A percentile compares a stretch with the other conserved stretches of the same genome.
phyloP scores from a whole-genome alignment of 2,113 vertebrate species.

The Nerophis ophidion region DNA sequence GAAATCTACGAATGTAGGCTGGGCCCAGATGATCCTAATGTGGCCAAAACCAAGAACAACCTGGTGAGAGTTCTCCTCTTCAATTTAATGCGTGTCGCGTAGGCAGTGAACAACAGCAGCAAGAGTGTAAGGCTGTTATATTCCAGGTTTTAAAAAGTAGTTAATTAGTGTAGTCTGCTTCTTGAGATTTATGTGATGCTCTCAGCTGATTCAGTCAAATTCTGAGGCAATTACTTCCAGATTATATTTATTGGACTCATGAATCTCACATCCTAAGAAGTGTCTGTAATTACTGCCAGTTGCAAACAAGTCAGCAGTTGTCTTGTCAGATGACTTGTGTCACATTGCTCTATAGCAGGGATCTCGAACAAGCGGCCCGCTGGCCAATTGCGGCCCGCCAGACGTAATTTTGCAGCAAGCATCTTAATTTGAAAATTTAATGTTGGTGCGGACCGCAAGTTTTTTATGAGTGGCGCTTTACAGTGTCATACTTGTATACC shows the following conservation, averaged over 20 bases:
- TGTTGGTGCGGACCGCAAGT: too few species aligned
- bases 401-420: too few species aligned
- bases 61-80: conserved; percentile 72
- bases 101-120: too few species aligned
- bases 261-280: not conserved
- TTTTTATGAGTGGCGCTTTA: too few species aligned
- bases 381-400: too few species aligned
- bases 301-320: not conserved
- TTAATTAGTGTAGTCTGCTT: not conserved
- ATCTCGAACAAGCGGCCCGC: too few species aligned
- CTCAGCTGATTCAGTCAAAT: not conserved
- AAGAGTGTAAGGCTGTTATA: not conserved
- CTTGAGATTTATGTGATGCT: not conserved
- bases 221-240: too few species aligned
- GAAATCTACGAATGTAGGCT: conserved; percentile 92
- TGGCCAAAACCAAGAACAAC: conserved; percentile 98
- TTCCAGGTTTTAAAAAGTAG: not conserved
- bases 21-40: conserved; percentile 91
- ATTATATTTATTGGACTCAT: not conserved
- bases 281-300: not conserved
- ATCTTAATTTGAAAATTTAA: too few species aligned
- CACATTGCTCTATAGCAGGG: not conserved
- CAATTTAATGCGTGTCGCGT: not conserved
- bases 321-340: conserved; percentile 8
- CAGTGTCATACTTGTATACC: too few species aligned